Base-by-base conservation (phyloP, 2,113 vertebrate genomes). In the Tupaia chinensis region DNA sequence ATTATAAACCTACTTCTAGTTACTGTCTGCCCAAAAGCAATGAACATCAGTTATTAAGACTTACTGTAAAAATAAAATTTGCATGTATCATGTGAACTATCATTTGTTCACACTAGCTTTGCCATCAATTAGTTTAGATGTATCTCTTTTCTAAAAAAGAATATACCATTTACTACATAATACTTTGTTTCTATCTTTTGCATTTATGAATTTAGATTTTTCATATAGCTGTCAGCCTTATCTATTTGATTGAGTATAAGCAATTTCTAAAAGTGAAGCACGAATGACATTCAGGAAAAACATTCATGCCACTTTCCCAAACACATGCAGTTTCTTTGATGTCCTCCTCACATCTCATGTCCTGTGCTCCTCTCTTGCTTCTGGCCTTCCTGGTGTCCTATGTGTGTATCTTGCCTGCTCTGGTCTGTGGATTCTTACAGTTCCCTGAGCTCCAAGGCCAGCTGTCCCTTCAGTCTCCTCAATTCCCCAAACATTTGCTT, bases 61-160 rank as follows among this genome's bases (percentile, higher is more conserved):
- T 53, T 66, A 68, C 13, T 78, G 66, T 81, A 77, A 95, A 97
- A 76, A 29, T 66, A 19, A 80, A 77, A 81, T 68, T 83, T 66
- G 8, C 25, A 70, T 69, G 22, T 87, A 66, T 70, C 72, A 19
- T 70, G n/a, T 32, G 54, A 87, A 61, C n/a, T 76, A 16, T 34
- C 61, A 87, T 29, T 80, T 72, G 14, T 54, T 89, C 68, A 91
- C 91, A 87, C 58, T 93, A 86, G 44, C 72, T 87, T 66, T 86
- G 53, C 60, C 22, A 82, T 73, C 61, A 85, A 14, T 80, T 63
- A 91, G 15, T 78, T 78, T 78, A 96, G 9, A 90, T 23, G 15
- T 4, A 60, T 12, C 17, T 70, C 29, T 95, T 87, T 58, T 34
- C 61, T 74, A 73, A 87, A 95, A 63, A n/a, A 9, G n/a, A 4